phyloP scores from a whole-genome alignment of 2,888 invertebrate genomes.

The Watsonalla cultraria region DNA sequence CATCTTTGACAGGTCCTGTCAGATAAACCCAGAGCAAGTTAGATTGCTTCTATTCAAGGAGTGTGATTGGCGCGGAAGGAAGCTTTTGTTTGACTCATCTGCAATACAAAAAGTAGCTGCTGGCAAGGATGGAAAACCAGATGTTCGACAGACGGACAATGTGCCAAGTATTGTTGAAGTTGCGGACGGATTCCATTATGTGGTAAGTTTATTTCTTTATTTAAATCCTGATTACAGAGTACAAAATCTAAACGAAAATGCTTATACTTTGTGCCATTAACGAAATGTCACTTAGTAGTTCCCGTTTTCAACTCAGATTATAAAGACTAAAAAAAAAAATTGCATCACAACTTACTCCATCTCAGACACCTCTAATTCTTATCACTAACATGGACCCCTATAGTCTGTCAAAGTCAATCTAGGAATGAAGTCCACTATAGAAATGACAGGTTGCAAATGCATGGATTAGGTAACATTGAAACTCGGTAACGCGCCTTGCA shows the following conservation, averaged over 20 bases:
- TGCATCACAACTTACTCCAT: too few species aligned
- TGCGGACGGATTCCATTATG: conserved; percentile 80
- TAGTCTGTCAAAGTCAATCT: too few species aligned
- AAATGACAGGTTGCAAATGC: too few species aligned
- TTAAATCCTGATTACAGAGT: neutral
- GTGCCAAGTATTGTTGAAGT: conserved; percentile 78
- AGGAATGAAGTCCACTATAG: too few species aligned
- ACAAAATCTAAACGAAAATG: too few species aligned
- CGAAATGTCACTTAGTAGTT: neutral
- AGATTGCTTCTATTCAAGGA: conserved; percentile 91
- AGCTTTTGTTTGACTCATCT: conserved; percentile 90
- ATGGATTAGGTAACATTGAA: neutral
- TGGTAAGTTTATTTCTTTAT: conserved; percentile 68
- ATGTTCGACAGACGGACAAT: conserved; percentile 40
- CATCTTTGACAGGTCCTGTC: conserved; percentile 64
- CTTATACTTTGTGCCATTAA: too few species aligned
- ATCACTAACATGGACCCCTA: too few species aligned
- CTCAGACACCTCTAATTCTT: too few species aligned
- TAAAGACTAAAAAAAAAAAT: too few species aligned
- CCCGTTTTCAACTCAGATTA: too few species aligned
- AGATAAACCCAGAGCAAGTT: conserved; percentile 85
- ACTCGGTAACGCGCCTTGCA: neutral
- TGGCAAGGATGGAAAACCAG: conserved; percentile 59
- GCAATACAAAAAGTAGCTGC: conserved; percentile 80
- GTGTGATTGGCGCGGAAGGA: conserved; percentile 89